phyloP scores from a whole-genome alignment of 1,140 invertebrate genomes.

The Hypothenemus hampei region DNA sequence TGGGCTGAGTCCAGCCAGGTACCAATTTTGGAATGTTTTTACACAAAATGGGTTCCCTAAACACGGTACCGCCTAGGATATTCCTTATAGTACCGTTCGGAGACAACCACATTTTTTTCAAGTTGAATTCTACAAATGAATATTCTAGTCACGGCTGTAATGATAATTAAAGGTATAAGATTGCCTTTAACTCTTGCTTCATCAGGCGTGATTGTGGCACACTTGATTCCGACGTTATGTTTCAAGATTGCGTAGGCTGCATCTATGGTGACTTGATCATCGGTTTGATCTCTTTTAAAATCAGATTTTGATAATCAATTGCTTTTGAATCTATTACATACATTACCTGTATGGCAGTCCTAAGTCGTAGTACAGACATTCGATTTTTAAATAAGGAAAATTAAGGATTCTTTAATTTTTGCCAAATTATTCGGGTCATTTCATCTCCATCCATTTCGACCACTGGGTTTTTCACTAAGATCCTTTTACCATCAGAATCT shows the following conservation, averaged over 20 bases:
- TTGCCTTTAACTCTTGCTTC: constrained; percentile 81
- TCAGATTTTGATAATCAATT: background rate
- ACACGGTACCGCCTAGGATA: constrained; percentile 86
- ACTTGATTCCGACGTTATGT: constrained; percentile 90
- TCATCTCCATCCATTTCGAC: constrained; percentile 93
- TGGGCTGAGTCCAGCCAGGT: constrained; percentile 78
- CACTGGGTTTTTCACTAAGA: constrained; percentile 66
- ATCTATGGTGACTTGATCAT: constrained; percentile 86
- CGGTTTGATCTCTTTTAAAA: constrained; percentile 77
- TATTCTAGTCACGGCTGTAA: constrained; percentile 16
- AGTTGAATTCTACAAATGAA: constrained; percentile 68
- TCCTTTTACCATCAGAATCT: constrained; percentile 57
- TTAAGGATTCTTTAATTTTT: constrained; percentile 87
- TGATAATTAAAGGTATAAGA: background rate
- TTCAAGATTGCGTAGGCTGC: constrained; percentile 80
- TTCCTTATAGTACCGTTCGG: constrained; percentile 90
- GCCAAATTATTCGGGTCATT: constrained; percentile 87
- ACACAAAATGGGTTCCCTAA: constrained; percentile 86
- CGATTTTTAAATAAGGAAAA: constrained; percentile 82
- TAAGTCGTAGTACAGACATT: constrained; percentile 79
- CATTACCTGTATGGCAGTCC: constrained; percentile 64
- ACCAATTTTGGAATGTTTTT: constrained; percentile 83
- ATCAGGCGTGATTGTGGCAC: constrained; percentile 88
- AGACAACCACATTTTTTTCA: constrained; percentile 91
- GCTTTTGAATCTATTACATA: background rate